Evolutionary conservation across 2,113 vertebrate genomes (phyloP), one percentile per base, ranked within the genome.

Genomic region (Choloepus hoffmanni): DNA sequence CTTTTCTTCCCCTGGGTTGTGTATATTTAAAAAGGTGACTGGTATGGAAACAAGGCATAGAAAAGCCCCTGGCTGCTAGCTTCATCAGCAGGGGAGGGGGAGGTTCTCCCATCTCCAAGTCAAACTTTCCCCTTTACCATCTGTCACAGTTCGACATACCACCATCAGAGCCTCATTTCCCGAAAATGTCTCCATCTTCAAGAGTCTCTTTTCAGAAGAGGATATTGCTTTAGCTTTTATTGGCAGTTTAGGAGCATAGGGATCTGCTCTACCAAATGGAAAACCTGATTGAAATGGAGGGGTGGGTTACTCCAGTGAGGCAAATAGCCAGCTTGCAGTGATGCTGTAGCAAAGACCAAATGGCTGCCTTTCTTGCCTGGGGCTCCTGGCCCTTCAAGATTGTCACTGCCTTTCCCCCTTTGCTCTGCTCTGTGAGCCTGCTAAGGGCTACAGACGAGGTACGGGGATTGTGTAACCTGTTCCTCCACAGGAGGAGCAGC

Each of bases 41-140:
- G 9, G 60, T 55, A 21, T 33, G 8, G 28, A 73, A 63, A 24
- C 15, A 16, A n/a, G 18, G 26, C 3, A 0, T 0, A 24, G 72
- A 48, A 60, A 36, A 67, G 33, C 74, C 21, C 5, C 0, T 0
- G 14, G 21, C 48, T 68, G 23, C 11, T 0, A 1, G 26, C 40
- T 91, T 76, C 30, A 5, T 53, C 13, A 5, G 12, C 4, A 14
- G 28, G 60, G 40, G 13, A 23, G 3, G 33, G 19, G 60, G 79
- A 1, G 0, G 30, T 53, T 60, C 12, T 16, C 63, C 24, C 2
- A 4, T 15, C 40, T 72, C 33, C 63, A 30, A 30, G 55, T 33
- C 78, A 67, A 2, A 63, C 33, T 30, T 67, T 53, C 21, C 36
- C 60, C 3, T 5, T 53, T 12, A 9, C 30, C 30, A 3, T 11